A percentile compares a stretch with the other conserved stretches of the same genome.
phyloP scores from a whole-genome alignment of 2,888 invertebrate species.

The Aethes cnicana region DNA sequence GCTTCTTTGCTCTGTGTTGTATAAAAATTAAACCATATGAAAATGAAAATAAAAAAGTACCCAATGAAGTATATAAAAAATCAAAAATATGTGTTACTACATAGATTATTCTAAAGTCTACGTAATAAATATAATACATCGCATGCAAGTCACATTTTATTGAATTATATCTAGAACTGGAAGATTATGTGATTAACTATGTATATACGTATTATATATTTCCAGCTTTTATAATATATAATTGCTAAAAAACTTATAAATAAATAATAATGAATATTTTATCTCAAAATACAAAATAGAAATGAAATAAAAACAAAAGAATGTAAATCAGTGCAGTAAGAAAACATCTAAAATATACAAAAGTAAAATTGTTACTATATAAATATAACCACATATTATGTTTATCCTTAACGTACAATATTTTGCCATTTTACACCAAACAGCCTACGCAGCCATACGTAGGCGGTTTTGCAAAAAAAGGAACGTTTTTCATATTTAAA shows the following conservation, averaged over 20 bases:
- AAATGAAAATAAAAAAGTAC: constrained; percentile 2
- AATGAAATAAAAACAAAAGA: too few relatives aligned
- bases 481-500: too few relatives aligned
- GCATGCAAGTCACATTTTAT: constrained; percentile 19
- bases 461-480: constrained; percentile 38
- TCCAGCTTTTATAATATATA: constrained; percentile 26
- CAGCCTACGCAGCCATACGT: constrained; percentile 62
- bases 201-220: constrained; percentile 33
- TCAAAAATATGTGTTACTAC: constrained; percentile 9
- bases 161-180: constrained; percentile 52
- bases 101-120: not conserved
- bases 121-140: constrained; percentile 6
- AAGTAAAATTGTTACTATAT: too few relatives aligned
- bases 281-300: too few relatives aligned
- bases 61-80: not conserved
- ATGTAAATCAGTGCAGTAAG: too few relatives aligned
- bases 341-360: too few relatives aligned
- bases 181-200: constrained; percentile 69
- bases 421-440: constrained; percentile 34
- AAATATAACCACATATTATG: too few relatives aligned
- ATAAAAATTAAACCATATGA: not conserved
- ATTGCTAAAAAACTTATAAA: constrained; percentile 17
- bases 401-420: constrained; percentile 12
- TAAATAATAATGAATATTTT: too few relatives aligned
- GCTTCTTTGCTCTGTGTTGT: too few relatives aligned